Percentiles rank a stretch among this genome's conserved stretches.
These are phyloP conservation scores for Leptodactylus fallax DNA, from an alignment of 2,797 vertebrate species.

Conservation along the genomic window DNA sequence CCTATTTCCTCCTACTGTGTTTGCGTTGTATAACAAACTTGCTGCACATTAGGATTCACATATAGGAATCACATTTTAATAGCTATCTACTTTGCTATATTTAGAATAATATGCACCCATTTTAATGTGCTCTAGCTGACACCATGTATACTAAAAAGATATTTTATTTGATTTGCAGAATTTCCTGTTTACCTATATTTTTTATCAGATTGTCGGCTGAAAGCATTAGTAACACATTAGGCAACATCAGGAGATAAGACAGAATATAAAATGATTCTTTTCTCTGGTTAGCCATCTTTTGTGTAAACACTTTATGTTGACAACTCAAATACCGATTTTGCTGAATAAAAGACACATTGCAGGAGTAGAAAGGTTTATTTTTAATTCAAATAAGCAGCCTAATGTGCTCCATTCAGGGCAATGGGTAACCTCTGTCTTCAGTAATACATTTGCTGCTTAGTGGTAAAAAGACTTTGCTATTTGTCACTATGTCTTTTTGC, in stretches of 20 bases:
- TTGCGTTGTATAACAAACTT: constrained; percentile 24
- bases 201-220: constrained; percentile 46
- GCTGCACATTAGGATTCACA: not conserved
- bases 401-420: not conserved
- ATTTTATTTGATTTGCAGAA: constrained; percentile 50
- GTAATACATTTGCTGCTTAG: not conserved
- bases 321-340: constrained; percentile 1
- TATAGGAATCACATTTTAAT: constrained; percentile 42
- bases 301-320: constrained; percentile 44
- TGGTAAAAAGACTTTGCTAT: not conserved
- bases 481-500: not conserved
- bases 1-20: not conserved
- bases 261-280: constrained; percentile 9
- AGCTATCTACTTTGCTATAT: constrained; percentile 13
- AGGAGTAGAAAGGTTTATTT: not conserved
- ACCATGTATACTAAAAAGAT: constrained; percentile 9
- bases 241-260: constrained; percentile 46
- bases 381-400: not conserved
- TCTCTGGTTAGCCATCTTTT: constrained; percentile 8
- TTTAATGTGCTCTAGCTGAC: constrained; percentile 28
- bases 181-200: constrained; percentile 53
- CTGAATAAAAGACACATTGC: not conserved
- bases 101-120: constrained; percentile 46
- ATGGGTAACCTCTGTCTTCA: not conserved
- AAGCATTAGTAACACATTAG: constrained; percentile 56